A percentile compares a stretch with the other conserved stretches of the same genome.
Evolutionary conservation across 2,113 vertebrate species (phyloP).

Genomic region (Lepidothrix coronata): DNA sequence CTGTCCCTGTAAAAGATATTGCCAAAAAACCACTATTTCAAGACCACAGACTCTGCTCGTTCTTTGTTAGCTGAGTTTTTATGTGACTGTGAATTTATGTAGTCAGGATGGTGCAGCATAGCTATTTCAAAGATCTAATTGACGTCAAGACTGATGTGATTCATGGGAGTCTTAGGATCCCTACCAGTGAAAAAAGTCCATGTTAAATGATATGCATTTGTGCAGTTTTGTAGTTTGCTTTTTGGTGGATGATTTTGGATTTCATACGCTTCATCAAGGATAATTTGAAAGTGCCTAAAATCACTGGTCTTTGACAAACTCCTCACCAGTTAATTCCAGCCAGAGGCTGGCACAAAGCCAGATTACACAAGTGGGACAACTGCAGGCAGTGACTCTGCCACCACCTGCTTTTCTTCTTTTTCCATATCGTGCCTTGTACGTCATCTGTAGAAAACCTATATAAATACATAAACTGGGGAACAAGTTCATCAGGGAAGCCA

Average conservation of each 20-base stretch:
- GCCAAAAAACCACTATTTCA: background rate
- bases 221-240: background rate
- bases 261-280: slow-evolving; percentile 43
- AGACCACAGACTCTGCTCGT: background rate
- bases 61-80: background rate
- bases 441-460: slow-evolving; percentile 4
- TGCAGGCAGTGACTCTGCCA: background rate
- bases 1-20: background rate
- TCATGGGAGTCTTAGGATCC: slow-evolving; percentile 18
- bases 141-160: slow-evolving; percentile 20
- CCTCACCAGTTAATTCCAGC: slow-evolving; percentile 4
- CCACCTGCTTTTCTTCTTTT: slow-evolving; percentile 31
- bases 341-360: slow-evolving; percentile 25
- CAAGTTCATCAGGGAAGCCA: slow-evolving; percentile 33
- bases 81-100: background rate
- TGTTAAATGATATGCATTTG: background rate
- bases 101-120: background rate
- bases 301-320: slow-evolving; percentile 46
- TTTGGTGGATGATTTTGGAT: background rate
- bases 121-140: slow-evolving; percentile 48
- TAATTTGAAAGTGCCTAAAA: slow-evolving; percentile 40
- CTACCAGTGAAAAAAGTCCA: background rate
- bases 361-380: background rate
- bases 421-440: background rate
- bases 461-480: background rate